Evolutionary conservation across 2,113 vertebrate species (phyloP).

Genomic region (Labeo rohita): DNA sequence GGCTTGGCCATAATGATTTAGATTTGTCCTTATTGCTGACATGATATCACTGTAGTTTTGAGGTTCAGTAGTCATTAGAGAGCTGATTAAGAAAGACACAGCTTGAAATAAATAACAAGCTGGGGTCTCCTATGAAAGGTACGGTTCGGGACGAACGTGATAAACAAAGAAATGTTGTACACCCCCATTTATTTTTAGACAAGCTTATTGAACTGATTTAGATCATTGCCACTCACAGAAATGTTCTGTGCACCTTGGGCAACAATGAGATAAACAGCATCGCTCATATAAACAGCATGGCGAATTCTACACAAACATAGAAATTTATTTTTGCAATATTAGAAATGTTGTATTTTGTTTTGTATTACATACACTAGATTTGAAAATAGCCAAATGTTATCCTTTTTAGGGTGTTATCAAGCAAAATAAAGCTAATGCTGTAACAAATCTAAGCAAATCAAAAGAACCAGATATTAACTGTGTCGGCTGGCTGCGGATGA

Average conservation of each 20-base stretch:
- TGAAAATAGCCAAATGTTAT: background rate
- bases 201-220: constrained; percentile 16
- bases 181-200: constrained; percentile 34
- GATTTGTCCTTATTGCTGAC: background rate
- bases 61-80: background rate
- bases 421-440: background rate
- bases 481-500: background rate
- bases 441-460: background rate
- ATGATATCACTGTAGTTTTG: background rate
- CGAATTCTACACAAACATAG: background rate
- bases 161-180: background rate
- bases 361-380: background rate
- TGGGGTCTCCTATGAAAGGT: background rate
- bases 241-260: background rate
- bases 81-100: background rate
- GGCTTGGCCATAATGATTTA: background rate
- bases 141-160: background rate
- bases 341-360: background rate
- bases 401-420: background rate
- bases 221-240: background rate
- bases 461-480: constrained; percentile 1
- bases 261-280: background rate
- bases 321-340: background rate
- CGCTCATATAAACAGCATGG: background rate
- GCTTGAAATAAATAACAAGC: constrained; percentile 11